Conservation (phyloP, 2,113 vertebrate species). For the Zootoca vivipara region DNA sequence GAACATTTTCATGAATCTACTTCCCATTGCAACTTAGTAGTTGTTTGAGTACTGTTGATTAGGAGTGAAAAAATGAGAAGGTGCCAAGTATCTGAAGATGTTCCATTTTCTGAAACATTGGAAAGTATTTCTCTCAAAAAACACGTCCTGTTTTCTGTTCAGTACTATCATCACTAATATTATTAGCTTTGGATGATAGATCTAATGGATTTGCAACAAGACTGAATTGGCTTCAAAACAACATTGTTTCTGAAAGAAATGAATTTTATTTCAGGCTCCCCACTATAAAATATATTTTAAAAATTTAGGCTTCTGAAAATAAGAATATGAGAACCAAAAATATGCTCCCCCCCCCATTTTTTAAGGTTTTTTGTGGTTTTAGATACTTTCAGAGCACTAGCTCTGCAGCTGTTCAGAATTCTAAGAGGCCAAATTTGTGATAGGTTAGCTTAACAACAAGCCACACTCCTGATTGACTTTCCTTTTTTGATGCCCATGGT, state of each 20-base stretch:
- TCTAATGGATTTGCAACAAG: too few species aligned
- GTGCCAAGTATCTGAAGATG: neutral
- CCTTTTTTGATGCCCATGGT: neutral
- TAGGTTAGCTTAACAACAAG: neutral
- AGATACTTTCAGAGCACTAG: neutral
- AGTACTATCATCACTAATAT: too few species aligned
- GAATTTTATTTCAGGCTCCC: too few species aligned
- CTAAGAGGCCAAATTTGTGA: neutral
- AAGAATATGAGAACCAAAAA: neutral
- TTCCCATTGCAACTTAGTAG: neutral
- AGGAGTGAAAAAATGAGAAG: neutral
- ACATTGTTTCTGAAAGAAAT: too few species aligned
- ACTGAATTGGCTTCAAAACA: too few species aligned
- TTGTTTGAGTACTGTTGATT: neutral
- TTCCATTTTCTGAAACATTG: too few species aligned
- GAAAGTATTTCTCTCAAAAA: too few species aligned
- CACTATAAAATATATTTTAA: too few species aligned
- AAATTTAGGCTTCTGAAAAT: too few species aligned
- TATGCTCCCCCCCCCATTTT: neutral
- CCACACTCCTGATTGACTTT: neutral
- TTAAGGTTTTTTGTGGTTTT: too few species aligned
- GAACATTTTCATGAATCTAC: neutral
- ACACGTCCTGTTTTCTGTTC: too few species aligned
- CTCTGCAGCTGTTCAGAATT: neutral
- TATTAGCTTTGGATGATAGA: too few species aligned